A percentile compares a stretch with the other conserved stretches of the same genome.
Conservation (phyloP, 2,113 vertebrate species). For the Mus spicilegus region DNA sequence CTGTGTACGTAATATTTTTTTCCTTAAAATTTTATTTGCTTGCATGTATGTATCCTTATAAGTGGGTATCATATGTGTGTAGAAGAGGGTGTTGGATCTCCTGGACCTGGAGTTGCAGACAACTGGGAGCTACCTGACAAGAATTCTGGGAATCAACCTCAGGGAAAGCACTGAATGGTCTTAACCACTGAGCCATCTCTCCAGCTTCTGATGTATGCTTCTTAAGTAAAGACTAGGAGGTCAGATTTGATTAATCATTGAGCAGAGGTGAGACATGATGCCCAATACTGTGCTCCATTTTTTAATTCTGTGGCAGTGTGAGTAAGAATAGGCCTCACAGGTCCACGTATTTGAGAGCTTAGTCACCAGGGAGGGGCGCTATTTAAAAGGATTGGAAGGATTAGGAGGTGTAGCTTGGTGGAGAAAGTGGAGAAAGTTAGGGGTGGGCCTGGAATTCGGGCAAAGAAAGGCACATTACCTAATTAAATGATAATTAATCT, state of each 20-base stretch:
- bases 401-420: too few relatives aligned
- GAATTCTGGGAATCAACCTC: not conserved
- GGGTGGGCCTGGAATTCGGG: too few relatives aligned
- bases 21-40: too few relatives aligned
- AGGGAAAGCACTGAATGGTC: too few relatives aligned
- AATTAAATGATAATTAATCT: too few relatives aligned
- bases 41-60: not conserved
- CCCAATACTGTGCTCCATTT: not conserved
- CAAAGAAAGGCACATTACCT: too few relatives aligned
- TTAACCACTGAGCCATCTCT: too few relatives aligned
- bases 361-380: too few relatives aligned
- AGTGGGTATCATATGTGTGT: not conserved
- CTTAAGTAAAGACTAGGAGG: not conserved
- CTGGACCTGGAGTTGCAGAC: not conserved
- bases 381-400: too few relatives aligned
- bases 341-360: too few relatives aligned
- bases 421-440: too few relatives aligned
- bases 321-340: not conserved
- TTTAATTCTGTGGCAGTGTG: not conserved
- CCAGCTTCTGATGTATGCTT: not conserved
- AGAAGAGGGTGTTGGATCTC: not conserved
- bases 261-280: not conserved
- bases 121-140: not conserved
- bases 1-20: not conserved
- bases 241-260: not conserved